These are phyloP conservation scores for Anneissia japonica DNA, from an alignment of 35 echinoderm and acorn worm genomes.

Conservation along the genomic window DNA sequence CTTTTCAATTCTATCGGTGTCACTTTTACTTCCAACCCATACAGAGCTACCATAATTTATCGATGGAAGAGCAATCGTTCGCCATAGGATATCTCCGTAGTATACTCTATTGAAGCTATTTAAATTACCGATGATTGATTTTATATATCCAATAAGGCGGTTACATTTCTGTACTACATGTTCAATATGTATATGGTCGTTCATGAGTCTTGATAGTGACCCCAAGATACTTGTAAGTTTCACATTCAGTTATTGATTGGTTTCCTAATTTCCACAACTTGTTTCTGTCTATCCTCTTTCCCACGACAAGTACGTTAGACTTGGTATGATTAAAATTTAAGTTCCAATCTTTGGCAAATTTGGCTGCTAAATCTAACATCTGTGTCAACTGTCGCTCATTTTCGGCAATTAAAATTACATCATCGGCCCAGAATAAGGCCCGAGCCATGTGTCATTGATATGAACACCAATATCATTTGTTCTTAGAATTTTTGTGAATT, in stretches of 20 bases:
- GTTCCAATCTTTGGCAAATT: conserved; percentile 4
- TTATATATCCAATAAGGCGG: too few relatives aligned
- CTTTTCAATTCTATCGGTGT: too few relatives aligned
- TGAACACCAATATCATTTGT: background rate
- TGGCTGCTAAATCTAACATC: background rate
- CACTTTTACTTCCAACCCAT: too few relatives aligned
- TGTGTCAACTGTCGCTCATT: background rate
- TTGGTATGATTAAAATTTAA: background rate
- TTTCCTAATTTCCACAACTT: conserved; percentile 9
- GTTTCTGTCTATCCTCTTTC: background rate
- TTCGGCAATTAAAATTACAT: background rate
- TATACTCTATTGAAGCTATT: too few relatives aligned
- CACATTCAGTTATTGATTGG: background rate
- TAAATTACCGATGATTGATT: too few relatives aligned
- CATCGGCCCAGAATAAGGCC: background rate
- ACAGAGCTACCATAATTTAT: too few relatives aligned
- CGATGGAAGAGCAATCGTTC: too few relatives aligned
- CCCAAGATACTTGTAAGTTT: conserved; percentile 6
- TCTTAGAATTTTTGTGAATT: background rate
- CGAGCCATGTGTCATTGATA: background rate
- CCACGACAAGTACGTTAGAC: background rate
- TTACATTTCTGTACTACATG: too few relatives aligned
- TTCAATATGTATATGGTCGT: too few relatives aligned
- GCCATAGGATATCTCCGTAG: too few relatives aligned
- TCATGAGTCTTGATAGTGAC: too few relatives aligned